Percentiles rank a stretch among this genome's conserved stretches.
Evolutionary conservation across 2,888 invertebrate species (phyloP).

Genomic region (Punctoribates punctum): DNA sequence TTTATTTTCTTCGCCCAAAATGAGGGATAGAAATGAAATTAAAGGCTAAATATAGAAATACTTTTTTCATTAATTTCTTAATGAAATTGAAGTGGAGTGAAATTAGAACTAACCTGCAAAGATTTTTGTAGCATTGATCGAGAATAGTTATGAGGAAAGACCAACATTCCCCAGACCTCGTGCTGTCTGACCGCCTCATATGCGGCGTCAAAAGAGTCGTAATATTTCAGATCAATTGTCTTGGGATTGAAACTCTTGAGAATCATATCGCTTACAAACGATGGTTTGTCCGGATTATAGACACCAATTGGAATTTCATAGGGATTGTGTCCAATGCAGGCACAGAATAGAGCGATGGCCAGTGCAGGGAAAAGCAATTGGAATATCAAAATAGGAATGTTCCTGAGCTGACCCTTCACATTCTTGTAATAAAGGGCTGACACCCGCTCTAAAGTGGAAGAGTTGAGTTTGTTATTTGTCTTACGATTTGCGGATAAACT

Average conservation of each 20-base stretch:
- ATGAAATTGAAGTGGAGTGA: too few species aligned
- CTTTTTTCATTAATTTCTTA: too few species aligned
- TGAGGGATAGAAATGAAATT: too few species aligned
- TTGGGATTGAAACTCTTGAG: conserved; percentile 18
- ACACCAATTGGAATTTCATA: conserved; percentile 29
- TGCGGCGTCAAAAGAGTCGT: not conserved
- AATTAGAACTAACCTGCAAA: not conserved
- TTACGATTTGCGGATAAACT: not conserved
- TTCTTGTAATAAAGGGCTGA: conserved; percentile 27
- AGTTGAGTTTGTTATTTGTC: too few species aligned
- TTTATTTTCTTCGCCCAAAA: too few species aligned
- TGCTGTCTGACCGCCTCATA: not conserved
- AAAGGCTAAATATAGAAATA: too few species aligned
- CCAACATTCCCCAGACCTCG: not conserved
- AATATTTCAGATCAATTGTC: conserved; percentile 11
- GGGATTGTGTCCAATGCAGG: conserved; percentile 29
- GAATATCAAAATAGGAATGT: conserved; percentile 4
- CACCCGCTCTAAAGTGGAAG: not conserved
- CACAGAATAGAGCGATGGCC: conserved; percentile 7
- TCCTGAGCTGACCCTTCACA: conserved; percentile 9
- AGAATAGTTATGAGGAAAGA: conserved; percentile 17
- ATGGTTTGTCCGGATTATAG: conserved; percentile 18
- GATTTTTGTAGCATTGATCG: conserved; percentile 20
- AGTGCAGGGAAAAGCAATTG: conserved; percentile 2
- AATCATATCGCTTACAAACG: conserved; percentile 11